A percentile compares a stretch with the other conserved stretches of the same genome.
Conservation (phyloP, 1,140 invertebrate genomes). For the Oryzaephilus surinamensis region DNA sequence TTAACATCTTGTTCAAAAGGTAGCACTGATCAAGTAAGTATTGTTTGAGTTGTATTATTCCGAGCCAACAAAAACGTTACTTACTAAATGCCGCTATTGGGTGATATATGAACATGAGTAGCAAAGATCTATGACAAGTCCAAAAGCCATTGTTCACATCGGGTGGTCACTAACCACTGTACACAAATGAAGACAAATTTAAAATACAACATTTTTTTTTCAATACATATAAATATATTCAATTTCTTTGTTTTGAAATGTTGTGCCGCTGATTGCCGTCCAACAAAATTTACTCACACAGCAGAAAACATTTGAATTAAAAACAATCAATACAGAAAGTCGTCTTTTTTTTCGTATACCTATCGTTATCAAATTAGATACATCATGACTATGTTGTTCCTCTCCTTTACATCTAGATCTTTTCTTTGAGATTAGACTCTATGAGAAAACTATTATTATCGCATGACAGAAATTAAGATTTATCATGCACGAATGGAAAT, state of each 20-base stretch:
- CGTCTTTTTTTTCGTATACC: too few relatives aligned
- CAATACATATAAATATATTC: conserved; percentile 3
- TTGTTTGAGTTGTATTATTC: conserved; percentile 10
- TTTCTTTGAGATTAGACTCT: too few relatives aligned
- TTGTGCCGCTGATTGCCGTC: conserved; percentile 12
- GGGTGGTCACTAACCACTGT: conserved; percentile 16
- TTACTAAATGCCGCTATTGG: neutral
- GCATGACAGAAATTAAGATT: too few relatives aligned
- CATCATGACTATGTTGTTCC: too few relatives aligned
- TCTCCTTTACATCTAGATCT: too few relatives aligned
- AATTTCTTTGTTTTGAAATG: conserved; percentile 2
- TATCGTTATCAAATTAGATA: too few relatives aligned
- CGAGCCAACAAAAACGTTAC: neutral
- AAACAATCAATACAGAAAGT: too few relatives aligned
- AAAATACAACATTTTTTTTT: too few relatives aligned
- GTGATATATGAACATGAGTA: conserved; percentile 20
- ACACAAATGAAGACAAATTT: conserved; percentile 20
- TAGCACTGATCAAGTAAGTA: conserved; percentile 2
- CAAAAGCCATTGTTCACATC: conserved; percentile 15
- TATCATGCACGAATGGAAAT: too few relatives aligned
- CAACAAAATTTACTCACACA: too few relatives aligned
- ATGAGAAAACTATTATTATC: too few relatives aligned
- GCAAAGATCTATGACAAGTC: conserved; percentile 17
- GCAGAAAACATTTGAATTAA: too few relatives aligned
- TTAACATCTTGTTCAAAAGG: conserved; percentile 15